Base-by-base conservation (phyloP, 2,797 vertebrate species). In the Graptemys geographica region DNA sequence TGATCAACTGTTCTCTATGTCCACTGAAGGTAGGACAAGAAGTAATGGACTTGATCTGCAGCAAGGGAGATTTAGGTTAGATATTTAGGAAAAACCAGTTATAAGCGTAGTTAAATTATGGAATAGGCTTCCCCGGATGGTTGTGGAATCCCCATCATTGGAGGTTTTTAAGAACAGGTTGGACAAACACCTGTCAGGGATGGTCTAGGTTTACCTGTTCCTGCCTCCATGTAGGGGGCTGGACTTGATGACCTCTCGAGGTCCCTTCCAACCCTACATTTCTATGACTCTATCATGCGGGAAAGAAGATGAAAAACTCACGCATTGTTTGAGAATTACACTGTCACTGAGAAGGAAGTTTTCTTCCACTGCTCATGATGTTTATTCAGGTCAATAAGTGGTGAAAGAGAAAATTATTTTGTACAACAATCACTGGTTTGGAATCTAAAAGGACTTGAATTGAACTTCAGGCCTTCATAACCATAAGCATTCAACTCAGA, bases 401-500 rank as follows among this genome's bases (percentile, higher is more conserved):
- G 9, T 4, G 2, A 31, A 23, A 25, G 49, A 83, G 84, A 72
- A 44, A 31, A 81, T 86, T 12, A 55, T 72, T 65, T 76, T 69
- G 25, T 78, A 47, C 81, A 79, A 81, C 52, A 25, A 4, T 28
- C 4, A 0, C 1, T 79, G 19, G 11, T 1, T 76, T 3, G 59
- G 91, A 87, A 76, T 90, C 31, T 55, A 94, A 76, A 23, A 9
- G 0, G 0, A 6, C 81, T 44, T 23, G 76, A 37, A 84, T 18
- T 81, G 92, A 94, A 90, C 83, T 18, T 47, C 74, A 78, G 74
- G 12, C 12, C 44, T 78, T 78, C 25, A 47, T 78, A 25, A 78
- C 44, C 44, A 47, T 78, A 52, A 86, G 76, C 76, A 49, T 89
- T 90, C 93, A 91, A 11, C n/a, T 37, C 74, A 33, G 16, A 49